These are phyloP conservation scores for Megastigmus dorsalis DNA, from an alignment of 2,888 invertebrate genomes.

Conservation along the genomic window DNA sequence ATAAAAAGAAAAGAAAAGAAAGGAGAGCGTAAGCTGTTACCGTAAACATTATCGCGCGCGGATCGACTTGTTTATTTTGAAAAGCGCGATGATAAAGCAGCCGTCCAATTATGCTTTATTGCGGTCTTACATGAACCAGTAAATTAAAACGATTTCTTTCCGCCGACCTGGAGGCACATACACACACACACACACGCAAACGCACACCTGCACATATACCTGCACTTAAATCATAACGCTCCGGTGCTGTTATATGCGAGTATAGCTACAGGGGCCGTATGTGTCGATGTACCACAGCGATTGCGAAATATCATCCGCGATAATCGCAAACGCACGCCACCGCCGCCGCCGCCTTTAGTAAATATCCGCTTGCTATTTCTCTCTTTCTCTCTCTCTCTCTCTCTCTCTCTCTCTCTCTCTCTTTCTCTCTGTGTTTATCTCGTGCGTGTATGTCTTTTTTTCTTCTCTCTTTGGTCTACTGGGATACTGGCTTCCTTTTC, in stretches of 20 bases:
- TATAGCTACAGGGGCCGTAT: neutral
- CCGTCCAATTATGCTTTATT: constrained; percentile 25
- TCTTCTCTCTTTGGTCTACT: too few species aligned
- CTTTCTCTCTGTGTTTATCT: too few species aligned
- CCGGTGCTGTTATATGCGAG: too few species aligned
- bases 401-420: neutral
- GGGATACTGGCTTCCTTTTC: too few species aligned
- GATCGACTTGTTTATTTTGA: constrained; percentile 23
- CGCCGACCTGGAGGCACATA: neutral
- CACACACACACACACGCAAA: too few species aligned
- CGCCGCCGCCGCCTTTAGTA: constrained; percentile 6
- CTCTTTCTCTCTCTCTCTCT: constrained; percentile 5
- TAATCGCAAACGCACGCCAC: neutral
- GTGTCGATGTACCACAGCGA: neutral
- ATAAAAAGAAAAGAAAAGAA: too few species aligned
- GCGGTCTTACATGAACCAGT: constrained; percentile 15
- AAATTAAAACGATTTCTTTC: constrained; percentile 29
- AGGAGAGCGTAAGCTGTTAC: neutral
- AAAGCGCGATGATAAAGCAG: constrained; percentile 6
- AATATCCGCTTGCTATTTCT: constrained; percentile 19
- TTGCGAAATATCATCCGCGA: constrained; percentile 26
- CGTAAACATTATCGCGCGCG: neutral
- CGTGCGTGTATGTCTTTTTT: too few species aligned
- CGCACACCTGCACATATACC: neutral
- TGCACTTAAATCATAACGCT: constrained; percentile 28